Evolutionary conservation across 1,140 invertebrate genomes (phyloP).

Genomic region (Lethocerus indicus): DNA sequence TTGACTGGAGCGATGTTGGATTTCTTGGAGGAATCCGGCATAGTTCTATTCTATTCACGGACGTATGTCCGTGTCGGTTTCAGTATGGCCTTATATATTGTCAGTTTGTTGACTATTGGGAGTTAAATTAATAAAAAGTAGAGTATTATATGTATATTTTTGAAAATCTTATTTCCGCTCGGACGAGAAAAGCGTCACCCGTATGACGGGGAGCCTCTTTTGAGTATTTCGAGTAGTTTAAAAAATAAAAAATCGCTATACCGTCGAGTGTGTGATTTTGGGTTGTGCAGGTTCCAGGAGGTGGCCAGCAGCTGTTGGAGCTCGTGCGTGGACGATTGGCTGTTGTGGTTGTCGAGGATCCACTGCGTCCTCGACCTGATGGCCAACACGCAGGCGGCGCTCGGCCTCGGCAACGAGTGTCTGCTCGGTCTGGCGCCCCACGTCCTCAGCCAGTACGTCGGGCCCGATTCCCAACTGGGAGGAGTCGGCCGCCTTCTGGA

Average conservation of each 20-base stretch:
- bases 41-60: too few species aligned
- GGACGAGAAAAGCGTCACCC: too few species aligned
- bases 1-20: too few species aligned
- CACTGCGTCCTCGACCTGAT: conserved; percentile 1
- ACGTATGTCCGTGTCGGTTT: too few species aligned
- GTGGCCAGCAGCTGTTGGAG: background rate
- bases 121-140: too few species aligned
- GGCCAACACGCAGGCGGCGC: background rate
- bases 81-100: too few species aligned
- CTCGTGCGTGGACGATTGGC: background rate
- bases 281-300: background rate
- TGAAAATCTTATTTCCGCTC: background rate
- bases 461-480: background rate
- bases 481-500: too few species aligned
- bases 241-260: background rate
- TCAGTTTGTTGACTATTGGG: too few species aligned
- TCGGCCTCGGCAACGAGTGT: background rate
- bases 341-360: background rate
- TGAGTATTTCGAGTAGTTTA: background rate
- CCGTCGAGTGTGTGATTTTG: background rate
- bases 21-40: too few species aligned
- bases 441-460: background rate
- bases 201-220: too few species aligned
- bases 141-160: background rate
- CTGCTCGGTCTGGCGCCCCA: background rate